Base-by-base conservation (phyloP, 2,888 invertebrate species). In the Muschampia plurimacula region DNA sequence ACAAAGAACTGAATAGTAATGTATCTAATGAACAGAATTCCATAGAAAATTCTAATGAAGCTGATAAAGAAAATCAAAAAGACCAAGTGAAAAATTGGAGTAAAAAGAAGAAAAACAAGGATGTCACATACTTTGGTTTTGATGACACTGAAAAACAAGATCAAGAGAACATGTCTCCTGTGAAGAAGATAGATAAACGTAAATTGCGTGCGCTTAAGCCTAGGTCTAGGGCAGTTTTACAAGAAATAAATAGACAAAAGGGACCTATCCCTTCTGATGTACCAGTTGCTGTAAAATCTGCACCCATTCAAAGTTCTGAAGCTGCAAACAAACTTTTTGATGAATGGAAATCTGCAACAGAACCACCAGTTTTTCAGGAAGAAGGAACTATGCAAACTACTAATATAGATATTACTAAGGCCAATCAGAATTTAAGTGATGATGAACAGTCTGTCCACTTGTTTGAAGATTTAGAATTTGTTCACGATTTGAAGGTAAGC, bases 381-480 rank as follows among this genome's bases (percentile, higher is more conserved):
- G 84, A 86, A 46, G 77, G 75, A 59, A 66, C 77, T 28, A 8
- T 67, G 10, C 39, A 80, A 49, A 39, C 39, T 62, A 39, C 39
- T 39, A 73, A 69, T 49, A 84, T 83, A 8, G 80, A 85, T 77
- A 68, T 83, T 28, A 82, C 80, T 67, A 82, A 76, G 36, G 60
- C 74, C 13, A 75, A 79, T 74, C 77, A 79, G 28, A 76, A 80
- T 62, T 22, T 75, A 41, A 76, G 79, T 44, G 78, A 88, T 77
- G 86, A 86, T 67, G 90, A 91, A 75, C 79, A 89, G 46, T 92
- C 92, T 57, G 89, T 93, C 1, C 92, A 92, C 81, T 83, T 94
- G 76, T 94, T 94, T 89, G 93, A 94, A 80, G 93, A 94, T 81
- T 85, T 94, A 79, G 93, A 92, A 79, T 44, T 92, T 72, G 79